These are phyloP conservation scores for Dicrostonyx torquatus DNA, from an alignment of 2,797 vertebrate genomes.

Conservation along the genomic window DNA sequence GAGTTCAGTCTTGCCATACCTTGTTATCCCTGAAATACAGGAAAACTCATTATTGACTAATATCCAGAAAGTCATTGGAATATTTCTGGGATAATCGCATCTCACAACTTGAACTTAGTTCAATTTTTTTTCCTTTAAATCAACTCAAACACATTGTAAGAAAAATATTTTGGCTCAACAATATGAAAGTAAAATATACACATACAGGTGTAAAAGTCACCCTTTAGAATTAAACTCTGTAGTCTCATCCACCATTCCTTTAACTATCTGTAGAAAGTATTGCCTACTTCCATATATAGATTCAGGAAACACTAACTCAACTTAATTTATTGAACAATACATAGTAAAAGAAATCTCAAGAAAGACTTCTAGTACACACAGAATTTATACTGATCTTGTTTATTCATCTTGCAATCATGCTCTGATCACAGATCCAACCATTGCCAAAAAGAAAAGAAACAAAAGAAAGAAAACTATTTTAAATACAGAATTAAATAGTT, in stretches of 20 bases:
- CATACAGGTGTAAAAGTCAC: neutral
- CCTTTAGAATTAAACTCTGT: neutral
- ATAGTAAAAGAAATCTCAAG: neutral
- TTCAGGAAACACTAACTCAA: neutral
- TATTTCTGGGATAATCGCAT: neutral
- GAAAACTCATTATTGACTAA: neutral
- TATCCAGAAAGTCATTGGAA: neutral
- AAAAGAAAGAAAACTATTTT: neutral
- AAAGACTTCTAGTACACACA: neutral
- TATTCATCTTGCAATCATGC: neutral
- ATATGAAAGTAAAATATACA: neutral
- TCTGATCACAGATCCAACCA: neutral
- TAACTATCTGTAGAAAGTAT: neutral
- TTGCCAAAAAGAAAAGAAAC: neutral
- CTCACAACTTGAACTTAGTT: neutral
- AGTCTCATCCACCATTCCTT: neutral
- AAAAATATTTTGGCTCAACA: neutral
- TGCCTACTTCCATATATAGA: neutral
- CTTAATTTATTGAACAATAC: neutral
- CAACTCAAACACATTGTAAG: neutral
- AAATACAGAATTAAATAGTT: neutral
- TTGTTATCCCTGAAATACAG: neutral
- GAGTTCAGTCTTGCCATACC: neutral
- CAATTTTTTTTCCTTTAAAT: conserved; percentile 6
- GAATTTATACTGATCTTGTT: neutral